A percentile compares a stretch with the other conserved stretches of the same genome.
Conservation (phyloP, 2,888 invertebrate genomes). For the Mystacides longicornis region DNA sequence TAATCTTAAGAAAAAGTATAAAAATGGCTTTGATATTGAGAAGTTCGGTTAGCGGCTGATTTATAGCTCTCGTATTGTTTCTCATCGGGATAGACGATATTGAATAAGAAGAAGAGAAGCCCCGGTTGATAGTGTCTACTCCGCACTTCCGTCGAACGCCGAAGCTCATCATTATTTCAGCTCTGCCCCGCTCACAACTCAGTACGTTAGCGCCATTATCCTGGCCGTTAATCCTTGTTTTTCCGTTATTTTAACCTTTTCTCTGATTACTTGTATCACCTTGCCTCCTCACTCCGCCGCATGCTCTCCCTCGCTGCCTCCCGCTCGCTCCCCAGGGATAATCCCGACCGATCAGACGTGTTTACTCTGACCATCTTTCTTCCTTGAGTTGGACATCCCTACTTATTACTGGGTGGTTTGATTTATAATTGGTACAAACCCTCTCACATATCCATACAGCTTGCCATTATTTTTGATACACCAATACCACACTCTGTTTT, state of each 20-base stretch:
- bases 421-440: constrained; percentile 25
- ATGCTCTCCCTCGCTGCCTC: background rate
- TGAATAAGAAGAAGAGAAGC: no score
- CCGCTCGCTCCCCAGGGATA: constrained; percentile 12
- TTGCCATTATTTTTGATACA: background rate
- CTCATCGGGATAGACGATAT: no score
- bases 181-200: no score
- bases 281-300: background rate
- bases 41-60: no score
- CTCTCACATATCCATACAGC: background rate
- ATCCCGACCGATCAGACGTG: constrained; percentile 26
- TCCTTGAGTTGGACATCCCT: constrained; percentile 19
- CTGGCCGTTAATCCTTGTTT: background rate
- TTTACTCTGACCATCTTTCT: constrained; percentile 26
- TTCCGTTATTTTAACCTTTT: background rate
- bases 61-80: no score
- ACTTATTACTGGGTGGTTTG: constrained; percentile 23
- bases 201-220: background rate
- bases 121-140: background rate
- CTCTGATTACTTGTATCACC: constrained; percentile 7
- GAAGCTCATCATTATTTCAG: no score
- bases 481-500: background rate
- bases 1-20: no score
- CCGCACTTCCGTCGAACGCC: background rate
- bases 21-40: no score